A percentile compares a stretch with the other conserved stretches of the same genome.
Conservation (phyloP, 2,113 vertebrate genomes). For the Lanius ludovicianus region DNA sequence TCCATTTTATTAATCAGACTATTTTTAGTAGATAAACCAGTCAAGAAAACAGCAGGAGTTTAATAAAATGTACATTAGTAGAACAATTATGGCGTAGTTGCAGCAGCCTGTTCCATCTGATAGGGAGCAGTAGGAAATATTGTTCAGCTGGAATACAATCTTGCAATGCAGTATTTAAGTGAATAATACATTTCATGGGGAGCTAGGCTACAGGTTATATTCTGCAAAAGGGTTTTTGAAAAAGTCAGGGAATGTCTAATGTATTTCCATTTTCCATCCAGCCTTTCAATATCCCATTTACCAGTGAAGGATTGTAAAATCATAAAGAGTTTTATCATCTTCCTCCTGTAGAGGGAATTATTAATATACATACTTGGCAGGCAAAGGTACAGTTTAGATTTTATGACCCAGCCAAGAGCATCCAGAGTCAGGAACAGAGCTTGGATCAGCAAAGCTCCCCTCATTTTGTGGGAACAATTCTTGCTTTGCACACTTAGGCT, state of each 20-base stretch:
- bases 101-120: constrained; percentile 14
- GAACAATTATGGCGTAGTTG: constrained; percentile 15
- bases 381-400: neutral
- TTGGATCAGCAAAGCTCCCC: neutral
- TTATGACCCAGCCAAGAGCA: neutral
- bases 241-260: neutral
- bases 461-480: neutral
- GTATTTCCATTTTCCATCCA: neutral
- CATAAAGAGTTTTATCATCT: neutral
- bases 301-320: neutral
- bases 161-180: neutral
- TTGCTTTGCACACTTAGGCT: neutral
- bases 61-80: constrained; percentile 48
- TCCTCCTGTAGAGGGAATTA: neutral
- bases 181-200: constrained; percentile 17
- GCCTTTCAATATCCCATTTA: neutral
- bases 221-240: neutral
- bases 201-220: neutral
- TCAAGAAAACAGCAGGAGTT: constrained; percentile 47
- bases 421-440: neutral
- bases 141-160: neutral
- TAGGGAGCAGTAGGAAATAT: neutral
- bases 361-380: neutral
- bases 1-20: constrained; percentile 39
- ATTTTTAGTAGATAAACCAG: constrained; percentile 51